A percentile compares a stretch with the other conserved stretches of the same genome.
Conservation (phyloP, 2,113 vertebrate species). For the Gracilinanus agilis region DNA sequence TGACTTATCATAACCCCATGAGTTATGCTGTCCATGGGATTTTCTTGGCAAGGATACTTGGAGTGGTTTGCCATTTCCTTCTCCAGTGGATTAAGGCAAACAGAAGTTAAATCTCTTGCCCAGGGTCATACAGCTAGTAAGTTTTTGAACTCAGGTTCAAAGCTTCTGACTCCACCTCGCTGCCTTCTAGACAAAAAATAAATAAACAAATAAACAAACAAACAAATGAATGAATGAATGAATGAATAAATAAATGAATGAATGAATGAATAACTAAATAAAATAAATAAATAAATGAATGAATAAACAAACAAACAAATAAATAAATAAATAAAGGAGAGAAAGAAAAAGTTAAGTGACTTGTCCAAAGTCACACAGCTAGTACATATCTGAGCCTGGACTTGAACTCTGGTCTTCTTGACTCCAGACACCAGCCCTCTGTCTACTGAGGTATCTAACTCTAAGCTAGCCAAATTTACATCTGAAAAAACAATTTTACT, state of each 20-base stretch:
- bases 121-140: conserved; percentile 24
- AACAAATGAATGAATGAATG: too few species aligned
- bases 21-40: background rate
- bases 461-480: too few species aligned
- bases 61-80: background rate
- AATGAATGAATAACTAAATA: too few species aligned
- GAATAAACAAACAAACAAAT: too few species aligned
- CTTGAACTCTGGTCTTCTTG: conserved; percentile 19
- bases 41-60: background rate
- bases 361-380: conserved; percentile 9
- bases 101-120: background rate
- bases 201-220: too few species aligned
- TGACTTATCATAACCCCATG: background rate
- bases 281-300: too few species aligned
- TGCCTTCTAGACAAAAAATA: too few species aligned
- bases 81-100: background rate
- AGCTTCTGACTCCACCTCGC: too few species aligned
- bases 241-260: too few species aligned
- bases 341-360: background rate
- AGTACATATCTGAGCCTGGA: conserved; percentile 23
- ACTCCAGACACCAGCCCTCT: background rate
- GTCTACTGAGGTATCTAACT: too few species aligned
- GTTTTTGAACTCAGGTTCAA: background rate
- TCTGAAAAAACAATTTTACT: background rate
- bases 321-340: too few species aligned